Base-by-base conservation (phyloP, 2,113 vertebrate genomes). In the Mus spicilegus region DNA sequence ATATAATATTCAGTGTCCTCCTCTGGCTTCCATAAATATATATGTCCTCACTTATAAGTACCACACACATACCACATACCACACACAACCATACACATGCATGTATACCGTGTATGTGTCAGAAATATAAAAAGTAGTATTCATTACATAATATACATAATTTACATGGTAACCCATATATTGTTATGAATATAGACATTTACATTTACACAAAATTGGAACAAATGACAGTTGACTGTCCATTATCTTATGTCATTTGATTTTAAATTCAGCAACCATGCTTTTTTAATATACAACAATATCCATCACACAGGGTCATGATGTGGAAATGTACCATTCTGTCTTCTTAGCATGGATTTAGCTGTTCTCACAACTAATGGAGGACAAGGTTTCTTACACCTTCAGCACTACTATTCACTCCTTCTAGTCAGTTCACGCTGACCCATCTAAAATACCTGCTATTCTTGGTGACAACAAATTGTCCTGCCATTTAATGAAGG, bases 241-340 rank as follows among this genome's bases (percentile, higher is more conserved):
- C n/a, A 9, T 49, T 84, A 8, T 42, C 28, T 56, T 7, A 49
- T 46, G 54, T 49, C 22, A 51, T 24, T 33, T 56, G 24, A 39
- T 67, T 78, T 58, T 82, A 46, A 33, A 9, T 26, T 90, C 22
- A 56, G 58, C 3, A 51, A 16, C 10, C 1, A 51, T 42, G 73
- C 19, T 1, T 1, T 26, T 7, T 80, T 61, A n/a, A 4, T 13
- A 26, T 14, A 63, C 24, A 54, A 3, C 3, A 0, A 2, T 56
- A n/a, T 2, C 12, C n/a, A 11, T 24, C 42, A 3, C 2, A 14
- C 1, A 16, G 16, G 0, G 0, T 65, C 42, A 46, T 12, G 1
- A 63, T 42, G 49, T 16, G 11, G 26, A 12, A 56, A 10, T 58
- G 7, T 0, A 26, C 1, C 56, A 19, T n/a, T 65, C 78, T 54